These are phyloP conservation scores for Sturnira hondurensis DNA, from an alignment of 2,113 vertebrate species.

Conservation along the genomic window DNA sequence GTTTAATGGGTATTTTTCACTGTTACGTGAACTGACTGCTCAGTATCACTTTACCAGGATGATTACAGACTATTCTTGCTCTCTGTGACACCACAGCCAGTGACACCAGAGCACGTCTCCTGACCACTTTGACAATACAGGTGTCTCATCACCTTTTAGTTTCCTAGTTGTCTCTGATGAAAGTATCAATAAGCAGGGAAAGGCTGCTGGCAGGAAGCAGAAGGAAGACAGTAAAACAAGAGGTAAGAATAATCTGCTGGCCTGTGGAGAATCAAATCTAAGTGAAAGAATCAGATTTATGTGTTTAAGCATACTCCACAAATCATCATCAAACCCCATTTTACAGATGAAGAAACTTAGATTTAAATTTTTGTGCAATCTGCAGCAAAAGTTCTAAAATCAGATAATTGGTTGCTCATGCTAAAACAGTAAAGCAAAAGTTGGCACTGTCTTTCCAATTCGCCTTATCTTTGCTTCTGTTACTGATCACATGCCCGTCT, in stretches of 20 bases:
- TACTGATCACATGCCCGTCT: background rate
- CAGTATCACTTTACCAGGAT: background rate
- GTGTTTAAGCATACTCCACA: background rate
- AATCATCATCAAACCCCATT: background rate
- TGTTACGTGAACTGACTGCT: background rate
- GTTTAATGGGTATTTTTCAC: background rate
- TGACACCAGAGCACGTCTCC: background rate
- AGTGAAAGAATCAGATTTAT: background rate
- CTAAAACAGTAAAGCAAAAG: background rate
- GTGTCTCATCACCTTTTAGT: background rate
- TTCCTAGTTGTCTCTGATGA: constrained; percentile 31
- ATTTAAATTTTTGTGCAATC: constrained; percentile 9
- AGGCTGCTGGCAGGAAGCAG: constrained; percentile 52
- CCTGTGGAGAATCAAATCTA: constrained; percentile 66
- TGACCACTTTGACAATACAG: background rate
- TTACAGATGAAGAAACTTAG: background rate
- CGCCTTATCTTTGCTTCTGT: background rate
- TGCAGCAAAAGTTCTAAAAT: background rate
- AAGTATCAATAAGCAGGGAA: constrained; percentile 53
- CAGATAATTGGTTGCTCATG: background rate
- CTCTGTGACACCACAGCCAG: background rate
- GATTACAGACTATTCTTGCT: background rate
- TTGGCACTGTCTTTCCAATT: background rate
- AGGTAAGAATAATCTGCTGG: constrained; percentile 42
- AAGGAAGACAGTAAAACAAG: constrained; percentile 65